These are phyloP conservation scores for Ophiothrix spiculata DNA, from an alignment of 35 echinoderm and acorn worm species.

Conservation along the genomic window DNA sequence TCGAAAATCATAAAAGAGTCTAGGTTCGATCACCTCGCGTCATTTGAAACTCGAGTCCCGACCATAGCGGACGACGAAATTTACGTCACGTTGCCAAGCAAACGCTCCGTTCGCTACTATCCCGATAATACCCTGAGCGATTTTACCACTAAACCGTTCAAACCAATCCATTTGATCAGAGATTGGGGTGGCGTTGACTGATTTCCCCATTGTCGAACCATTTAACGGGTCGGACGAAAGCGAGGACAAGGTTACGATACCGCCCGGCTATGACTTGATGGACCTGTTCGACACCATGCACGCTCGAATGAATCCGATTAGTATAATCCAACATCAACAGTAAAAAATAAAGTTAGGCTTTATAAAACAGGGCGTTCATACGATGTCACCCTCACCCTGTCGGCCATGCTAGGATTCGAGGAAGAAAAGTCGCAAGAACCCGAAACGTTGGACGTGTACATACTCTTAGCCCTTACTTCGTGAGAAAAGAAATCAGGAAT, in stretches of 20 bases:
- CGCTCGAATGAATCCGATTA: constrained; percentile 2
- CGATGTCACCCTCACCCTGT: not conserved
- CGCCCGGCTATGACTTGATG: constrained; percentile 18
- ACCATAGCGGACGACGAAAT: too few species aligned
- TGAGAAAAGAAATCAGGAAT: too few species aligned
- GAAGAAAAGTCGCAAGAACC: too few species aligned
- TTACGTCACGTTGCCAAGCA: constrained; percentile 56
- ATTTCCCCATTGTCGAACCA: constrained; percentile 22
- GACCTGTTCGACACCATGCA: too few species aligned
- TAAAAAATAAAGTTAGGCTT: too few species aligned
- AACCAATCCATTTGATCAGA: too few species aligned
- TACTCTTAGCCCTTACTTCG: too few species aligned
- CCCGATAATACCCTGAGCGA: too few species aligned
- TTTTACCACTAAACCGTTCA: too few species aligned
- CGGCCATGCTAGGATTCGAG: constrained; percentile 39
- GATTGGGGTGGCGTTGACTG: constrained; percentile 52
- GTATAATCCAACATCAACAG: not conserved
- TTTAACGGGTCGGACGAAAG: too few species aligned
- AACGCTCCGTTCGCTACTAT: constrained; percentile 15
- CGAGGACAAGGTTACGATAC: not conserved
- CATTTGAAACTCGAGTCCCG: too few species aligned
- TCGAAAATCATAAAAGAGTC: constrained; percentile 11
- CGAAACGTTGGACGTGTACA: too few species aligned
- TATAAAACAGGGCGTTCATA: not conserved
- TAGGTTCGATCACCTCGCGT: not conserved